Evolutionary conservation across 1,140 invertebrate species (phyloP), one percentile per base, ranked within the genome.

Genomic region (Drosophila littoralis): DNA sequence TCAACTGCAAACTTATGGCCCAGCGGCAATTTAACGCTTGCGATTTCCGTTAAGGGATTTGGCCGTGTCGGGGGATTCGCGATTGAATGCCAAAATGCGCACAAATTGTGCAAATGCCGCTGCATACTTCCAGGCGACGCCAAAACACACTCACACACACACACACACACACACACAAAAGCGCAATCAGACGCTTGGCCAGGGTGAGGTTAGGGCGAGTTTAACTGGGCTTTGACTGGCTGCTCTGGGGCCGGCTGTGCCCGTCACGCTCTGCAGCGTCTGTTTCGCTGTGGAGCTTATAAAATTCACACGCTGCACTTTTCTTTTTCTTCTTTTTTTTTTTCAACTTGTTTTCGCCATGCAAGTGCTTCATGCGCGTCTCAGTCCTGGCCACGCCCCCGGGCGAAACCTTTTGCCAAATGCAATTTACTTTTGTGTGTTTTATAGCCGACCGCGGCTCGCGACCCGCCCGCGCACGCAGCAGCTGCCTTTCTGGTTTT

Each of bases 11-110:
- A 75, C 68, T 78, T 85, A 74, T 77, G 65, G 66, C 69, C 59
- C 54, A 50, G 60, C 81, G 83, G 83, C 82, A 86, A 86, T 86
- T 86, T 86, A 86, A 86, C 82, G 82, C 83, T 88, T 77, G 75
- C 82, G 83, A 86, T 82, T 86, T 77, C 59, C 68, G 83, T 51
- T 68, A 80, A 83, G 81, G 81, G 76, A 79, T 84, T 79, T 76
- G 42, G 60, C 36, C 38, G 50, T 17, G 36, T 65, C 73, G 58
- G 28, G 67, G 68, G 63, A 77, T 64, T 79, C 33, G 70, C 83
- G 79, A 85, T 85, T 86, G 82, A 86, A 88, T 86, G 82, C 83
- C 83, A 88, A 70, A 86, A 86, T 88, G 79, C 82, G 82, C 82
- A 83, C 81, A 84, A 84, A 85, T 84, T 84, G 81, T 73, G 64